Conservation (phyloP, 2,113 vertebrate genomes). For the Megalops atlanticus region DNA sequence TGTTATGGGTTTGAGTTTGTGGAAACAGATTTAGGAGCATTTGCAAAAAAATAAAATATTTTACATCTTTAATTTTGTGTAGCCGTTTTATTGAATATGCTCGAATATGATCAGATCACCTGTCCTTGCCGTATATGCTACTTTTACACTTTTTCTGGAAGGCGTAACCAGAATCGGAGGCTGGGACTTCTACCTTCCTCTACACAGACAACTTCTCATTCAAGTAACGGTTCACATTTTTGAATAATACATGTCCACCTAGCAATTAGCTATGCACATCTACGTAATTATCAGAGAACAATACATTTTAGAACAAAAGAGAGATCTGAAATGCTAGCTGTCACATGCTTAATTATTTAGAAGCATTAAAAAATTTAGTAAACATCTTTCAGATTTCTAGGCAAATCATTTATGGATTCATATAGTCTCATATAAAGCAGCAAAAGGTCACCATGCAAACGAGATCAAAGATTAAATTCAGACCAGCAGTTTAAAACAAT, state of each 20-base stretch:
- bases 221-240: not conserved
- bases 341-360: not conserved
- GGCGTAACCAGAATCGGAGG: no score
- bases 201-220: not conserved
- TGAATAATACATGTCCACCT: not conserved
- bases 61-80: conserved; percentile 75
- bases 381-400: not conserved
- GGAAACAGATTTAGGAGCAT: conserved; percentile 98
- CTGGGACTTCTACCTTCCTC: no score
- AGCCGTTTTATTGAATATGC: not conserved
- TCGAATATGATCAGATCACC: not conserved
- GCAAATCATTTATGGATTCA: not conserved
- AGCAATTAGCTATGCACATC: not conserved
- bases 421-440: not conserved
- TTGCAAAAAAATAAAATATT: conserved; percentile 99
- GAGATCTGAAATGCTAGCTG: not conserved
- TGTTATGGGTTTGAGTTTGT: conserved; percentile 93
- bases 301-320: not conserved
- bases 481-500: no score
- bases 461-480: no score
- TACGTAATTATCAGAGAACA: not conserved
- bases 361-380: not conserved
- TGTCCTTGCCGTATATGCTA: not conserved
- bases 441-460: not conserved
- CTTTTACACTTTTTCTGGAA: not conserved